A percentile compares a stretch with the other conserved stretches of the same genome.
phyloP scores from a whole-genome alignment of 2,113 vertebrate genomes.

The Pionites leucogaster region DNA sequence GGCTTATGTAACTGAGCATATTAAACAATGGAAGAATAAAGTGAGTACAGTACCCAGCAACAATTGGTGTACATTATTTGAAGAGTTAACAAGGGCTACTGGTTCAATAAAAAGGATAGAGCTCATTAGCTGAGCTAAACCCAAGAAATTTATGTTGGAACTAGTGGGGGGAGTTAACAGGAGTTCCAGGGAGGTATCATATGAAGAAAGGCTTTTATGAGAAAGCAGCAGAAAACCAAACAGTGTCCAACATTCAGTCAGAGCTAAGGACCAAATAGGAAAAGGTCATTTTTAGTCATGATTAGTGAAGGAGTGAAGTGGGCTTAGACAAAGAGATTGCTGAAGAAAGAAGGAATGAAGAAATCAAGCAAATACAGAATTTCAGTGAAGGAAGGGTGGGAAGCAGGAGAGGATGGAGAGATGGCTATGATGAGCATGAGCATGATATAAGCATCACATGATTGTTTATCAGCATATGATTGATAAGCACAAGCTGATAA shows the following conservation, averaged over 20 bases:
- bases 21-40: not conserved
- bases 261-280: not conserved
- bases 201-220: not conserved
- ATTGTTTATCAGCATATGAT: not conserved
- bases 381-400: not conserved
- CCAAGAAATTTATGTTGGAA: not conserved
- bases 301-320: not conserved
- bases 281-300: not conserved
- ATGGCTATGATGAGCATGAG: not conserved
- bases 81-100: not conserved
- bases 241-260: not conserved
- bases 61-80: not conserved
- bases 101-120: not conserved
- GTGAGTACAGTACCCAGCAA: not conserved
- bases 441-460: not conserved
- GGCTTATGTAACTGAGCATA: not conserved
- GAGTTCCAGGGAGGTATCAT: not conserved
- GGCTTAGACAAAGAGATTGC: not conserved
- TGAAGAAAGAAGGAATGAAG: not conserved
- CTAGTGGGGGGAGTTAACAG: not conserved
- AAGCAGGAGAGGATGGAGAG: not conserved
- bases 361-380: not conserved
- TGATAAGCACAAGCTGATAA: not conserved
- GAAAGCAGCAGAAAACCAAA: not conserved
- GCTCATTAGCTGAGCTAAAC: not conserved